Evolutionary conservation across 2,113 vertebrate species (phyloP).

Genomic region (Xenotilapia flavipinnis): DNA sequence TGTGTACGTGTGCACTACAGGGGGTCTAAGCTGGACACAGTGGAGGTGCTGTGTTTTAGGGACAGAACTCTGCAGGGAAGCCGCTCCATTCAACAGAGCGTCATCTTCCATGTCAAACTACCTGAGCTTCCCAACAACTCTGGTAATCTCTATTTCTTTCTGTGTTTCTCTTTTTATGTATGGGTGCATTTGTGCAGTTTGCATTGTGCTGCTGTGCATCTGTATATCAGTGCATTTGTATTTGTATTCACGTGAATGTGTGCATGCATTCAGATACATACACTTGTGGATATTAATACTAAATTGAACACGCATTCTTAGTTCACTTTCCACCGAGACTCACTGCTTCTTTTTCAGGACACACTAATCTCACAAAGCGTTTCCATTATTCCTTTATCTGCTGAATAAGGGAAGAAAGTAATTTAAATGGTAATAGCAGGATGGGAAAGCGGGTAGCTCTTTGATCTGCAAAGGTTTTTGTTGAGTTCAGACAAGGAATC

Average conservation of each 20-base stretch:
- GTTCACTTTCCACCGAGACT: background rate
- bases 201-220: background rate
- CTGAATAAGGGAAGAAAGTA: slow-evolving; percentile 5
- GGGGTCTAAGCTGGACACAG: slow-evolving; percentile 72
- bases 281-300: background rate
- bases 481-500: background rate
- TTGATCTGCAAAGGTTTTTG: slow-evolving; percentile 33
- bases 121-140: slow-evolving; percentile 73
- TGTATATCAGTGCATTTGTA: background rate
- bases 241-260: background rate
- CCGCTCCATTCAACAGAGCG: slow-evolving; percentile 84
- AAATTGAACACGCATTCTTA: background rate
- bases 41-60: slow-evolving; percentile 91
- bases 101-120: slow-evolving; percentile 85
- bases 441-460: background rate
- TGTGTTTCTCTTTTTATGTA: background rate
- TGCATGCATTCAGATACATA: background rate
- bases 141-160: slow-evolving; percentile 64
- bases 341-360: background rate
- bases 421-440: slow-evolving; percentile 58
- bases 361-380: background rate
- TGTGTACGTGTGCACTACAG: slow-evolving; percentile 52
- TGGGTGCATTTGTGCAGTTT: background rate
- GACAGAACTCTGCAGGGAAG: slow-evolving; percentile 89
- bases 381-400: slow-evolving; percentile 30